phyloP scores from a whole-genome alignment of 2,797 vertebrate genomes.

The Avahi laniger region DNA sequence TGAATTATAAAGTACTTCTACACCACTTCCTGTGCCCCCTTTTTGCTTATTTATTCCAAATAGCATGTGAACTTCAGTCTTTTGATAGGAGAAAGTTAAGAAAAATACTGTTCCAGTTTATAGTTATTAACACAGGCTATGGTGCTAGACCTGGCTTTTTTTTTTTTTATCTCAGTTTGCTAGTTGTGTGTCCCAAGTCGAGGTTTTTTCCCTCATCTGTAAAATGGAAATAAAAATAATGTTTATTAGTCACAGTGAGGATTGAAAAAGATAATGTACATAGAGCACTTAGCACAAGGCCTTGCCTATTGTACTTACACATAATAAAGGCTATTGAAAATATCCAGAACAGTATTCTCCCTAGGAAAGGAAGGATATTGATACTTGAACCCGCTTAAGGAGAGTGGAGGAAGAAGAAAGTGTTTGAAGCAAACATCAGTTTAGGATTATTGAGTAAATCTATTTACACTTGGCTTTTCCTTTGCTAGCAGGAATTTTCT shows the following conservation, averaged over 20 bases:
- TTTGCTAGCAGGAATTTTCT: background rate
- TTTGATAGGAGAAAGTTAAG: slow-evolving; percentile 40
- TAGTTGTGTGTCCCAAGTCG: background rate
- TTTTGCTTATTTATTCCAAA: slow-evolving; percentile 52
- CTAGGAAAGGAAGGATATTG: background rate
- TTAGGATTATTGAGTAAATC: slow-evolving; percentile 37
- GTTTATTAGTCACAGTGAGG: background rate
- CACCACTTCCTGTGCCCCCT: slow-evolving; percentile 66
- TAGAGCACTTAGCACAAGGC: background rate
- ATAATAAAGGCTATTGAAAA: background rate
- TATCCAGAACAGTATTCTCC: background rate
- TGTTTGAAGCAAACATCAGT: slow-evolving; percentile 30
- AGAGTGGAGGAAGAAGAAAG: slow-evolving; percentile 41
- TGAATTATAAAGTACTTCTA: slow-evolving; percentile 40
- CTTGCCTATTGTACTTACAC: background rate
- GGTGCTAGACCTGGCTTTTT: background rate
- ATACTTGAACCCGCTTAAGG: background rate
- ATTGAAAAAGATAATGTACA: background rate
- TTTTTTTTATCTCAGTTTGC: background rate
- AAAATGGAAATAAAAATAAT: slow-evolving; percentile 34
- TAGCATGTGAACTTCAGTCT: slow-evolving; percentile 10
- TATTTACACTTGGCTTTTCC: slow-evolving; percentile 23
- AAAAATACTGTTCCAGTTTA: background rate
- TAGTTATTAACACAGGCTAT: background rate
- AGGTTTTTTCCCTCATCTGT: slow-evolving; percentile 5